Conservation (phyloP, 2,797 vertebrate species). For the Notoglanidium macrostoma region DNA sequence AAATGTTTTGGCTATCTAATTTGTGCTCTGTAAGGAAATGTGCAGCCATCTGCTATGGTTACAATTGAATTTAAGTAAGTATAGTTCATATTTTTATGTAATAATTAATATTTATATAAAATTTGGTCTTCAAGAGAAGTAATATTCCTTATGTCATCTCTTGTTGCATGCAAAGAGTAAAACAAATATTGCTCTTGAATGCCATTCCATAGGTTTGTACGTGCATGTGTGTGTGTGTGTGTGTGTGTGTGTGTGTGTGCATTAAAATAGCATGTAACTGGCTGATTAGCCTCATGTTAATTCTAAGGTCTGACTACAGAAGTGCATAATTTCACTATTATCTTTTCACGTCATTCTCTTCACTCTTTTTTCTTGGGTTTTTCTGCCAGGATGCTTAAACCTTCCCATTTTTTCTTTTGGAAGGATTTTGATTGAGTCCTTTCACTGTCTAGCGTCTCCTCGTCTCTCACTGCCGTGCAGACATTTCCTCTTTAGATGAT, state of each 20-base stretch:
- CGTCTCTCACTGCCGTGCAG: not conserved
- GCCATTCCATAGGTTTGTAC: not conserved
- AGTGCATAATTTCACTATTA: not conserved
- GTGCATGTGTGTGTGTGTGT: not conserved
- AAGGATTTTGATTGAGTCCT: not conserved
- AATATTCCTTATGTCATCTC: not conserved
- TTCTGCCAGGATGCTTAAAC: not conserved
- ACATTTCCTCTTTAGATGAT: constrained; percentile 39
- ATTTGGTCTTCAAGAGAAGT: not conserved
- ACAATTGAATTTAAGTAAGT: not conserved
- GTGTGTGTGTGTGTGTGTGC: not conserved
- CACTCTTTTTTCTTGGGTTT: not conserved
- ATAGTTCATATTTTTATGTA: not conserved
- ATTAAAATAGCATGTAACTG: not conserved
- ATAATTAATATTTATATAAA: not conserved
- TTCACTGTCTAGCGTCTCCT: constrained; percentile 3
- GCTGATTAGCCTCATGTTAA: not conserved
- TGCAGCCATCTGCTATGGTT: not conserved
- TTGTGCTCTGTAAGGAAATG: not conserved
- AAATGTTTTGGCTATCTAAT: not conserved
- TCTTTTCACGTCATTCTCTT: not conserved
- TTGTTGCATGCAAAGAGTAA: not conserved
- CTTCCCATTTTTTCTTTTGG: not conserved
- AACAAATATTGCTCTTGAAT: not conserved
- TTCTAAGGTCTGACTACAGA: not conserved